A percentile compares a stretch with the other conserved stretches of the same genome.
These are phyloP conservation scores for Cyrtorhinus lividipennis DNA, from an alignment of 1,140 invertebrate species.

Conservation along the genomic window DNA sequence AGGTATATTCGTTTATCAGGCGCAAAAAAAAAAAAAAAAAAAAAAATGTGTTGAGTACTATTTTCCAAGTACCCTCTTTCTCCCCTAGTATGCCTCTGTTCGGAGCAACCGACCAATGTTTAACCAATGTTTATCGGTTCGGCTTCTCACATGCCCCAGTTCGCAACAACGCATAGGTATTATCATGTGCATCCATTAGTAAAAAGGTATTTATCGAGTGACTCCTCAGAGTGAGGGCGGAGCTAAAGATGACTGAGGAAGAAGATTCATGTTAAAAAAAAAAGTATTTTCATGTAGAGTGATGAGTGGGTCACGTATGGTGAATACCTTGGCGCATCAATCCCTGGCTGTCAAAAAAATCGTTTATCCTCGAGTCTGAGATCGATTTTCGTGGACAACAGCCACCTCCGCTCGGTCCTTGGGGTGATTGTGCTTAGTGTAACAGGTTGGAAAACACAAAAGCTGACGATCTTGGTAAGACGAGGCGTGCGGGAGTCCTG, in stretches of 20 bases:
- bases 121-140: too few relatives aligned
- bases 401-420: not conserved
- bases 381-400: not conserved
- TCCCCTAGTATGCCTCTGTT: too few relatives aligned
- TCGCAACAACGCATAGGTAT: too few relatives aligned
- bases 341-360: not conserved
- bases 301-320: not conserved
- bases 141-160: too few relatives aligned
- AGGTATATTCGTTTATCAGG: too few relatives aligned
- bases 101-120: too few relatives aligned
- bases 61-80: too few relatives aligned
- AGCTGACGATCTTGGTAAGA: too few relatives aligned
- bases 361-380: not conserved
- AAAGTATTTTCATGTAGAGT: not conserved
- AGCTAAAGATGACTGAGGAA: not conserved
- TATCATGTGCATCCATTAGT: not conserved
- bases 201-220: not conserved
- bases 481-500: too few relatives aligned
- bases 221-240: not conserved
- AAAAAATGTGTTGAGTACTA: too few relatives aligned
- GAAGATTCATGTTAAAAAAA: not conserved
- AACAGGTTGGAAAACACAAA: conserved; percentile 2
- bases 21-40: too few relatives aligned
- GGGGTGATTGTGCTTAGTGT: not conserved
- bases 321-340: not conserved